Evolutionary conservation across 1,140 invertebrate species (phyloP), one percentile per base, ranked within the genome.

Genomic region (Drosophila watanabei): DNA sequence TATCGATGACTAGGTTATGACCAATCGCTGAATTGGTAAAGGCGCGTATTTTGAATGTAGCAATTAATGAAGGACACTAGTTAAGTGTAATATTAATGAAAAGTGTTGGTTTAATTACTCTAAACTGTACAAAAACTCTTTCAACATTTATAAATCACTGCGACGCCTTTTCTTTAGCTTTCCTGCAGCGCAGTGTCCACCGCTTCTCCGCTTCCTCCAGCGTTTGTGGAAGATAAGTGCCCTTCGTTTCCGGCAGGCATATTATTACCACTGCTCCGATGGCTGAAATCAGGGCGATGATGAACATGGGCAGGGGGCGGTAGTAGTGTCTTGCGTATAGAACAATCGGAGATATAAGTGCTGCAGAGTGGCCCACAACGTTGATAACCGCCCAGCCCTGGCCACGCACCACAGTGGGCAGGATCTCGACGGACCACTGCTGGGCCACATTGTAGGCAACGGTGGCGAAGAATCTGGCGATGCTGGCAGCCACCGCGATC

Each of bases 361-460:
- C 96, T 4, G 96, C 96, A 0, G 97, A 95, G 80, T 97, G 97
- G 33, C 97, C 97, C 94, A 96, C 96, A 57, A 97, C 97, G 80
- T 98, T 97, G 46, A 97, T 97, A 0, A 97, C 92, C 10, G 96
- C 96, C 0, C 97, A 95, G 1, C 97, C 97, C 93, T 98, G 97
- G 0, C 96, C 97, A 49, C 97, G 92, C 0, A 98, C 96, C 0
- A 97, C 97, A 0, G 97, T 98, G 2, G 97, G 97, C 7, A 98
- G 89, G 1, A 98, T 93, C 92, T 98, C 97, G 1, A 97, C 97
- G 0, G 96, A 97, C 93, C 97, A 98, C 82, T 98, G 97, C 2
- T 98, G 94, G 0, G 96, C 97, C 63, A 98, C 97, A 91, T 98
- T 98, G 92, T 97, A 98, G 0, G 96, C 96, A 39, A 97, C 97